A percentile compares a stretch with the other conserved stretches of the same genome.
Evolutionary conservation across 2,113 vertebrate genomes (phyloP).

Genomic region (Axis porcinus): DNA sequence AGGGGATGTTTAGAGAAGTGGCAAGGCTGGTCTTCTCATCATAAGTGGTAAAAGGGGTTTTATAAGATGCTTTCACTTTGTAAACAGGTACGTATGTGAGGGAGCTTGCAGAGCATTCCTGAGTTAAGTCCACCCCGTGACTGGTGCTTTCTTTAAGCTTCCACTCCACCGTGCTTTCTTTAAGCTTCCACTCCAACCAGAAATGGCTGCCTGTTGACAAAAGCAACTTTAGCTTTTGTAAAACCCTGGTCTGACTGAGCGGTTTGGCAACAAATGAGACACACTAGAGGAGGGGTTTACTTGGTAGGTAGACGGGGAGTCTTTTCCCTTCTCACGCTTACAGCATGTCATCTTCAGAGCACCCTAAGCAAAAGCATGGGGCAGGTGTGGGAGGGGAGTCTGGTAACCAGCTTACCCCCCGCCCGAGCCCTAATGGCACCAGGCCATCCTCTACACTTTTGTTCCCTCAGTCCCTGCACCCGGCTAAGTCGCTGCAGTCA

Average conservation of each 20-base stretch:
- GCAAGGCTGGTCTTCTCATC: neutral
- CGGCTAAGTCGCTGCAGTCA: neutral
- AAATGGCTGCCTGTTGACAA: neutral
- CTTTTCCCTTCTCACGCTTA: neutral
- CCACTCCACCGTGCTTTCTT: neutral
- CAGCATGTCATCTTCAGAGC: neutral
- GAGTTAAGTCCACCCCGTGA: accelerated
- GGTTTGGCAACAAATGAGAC: neutral
- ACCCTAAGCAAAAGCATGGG: neutral
- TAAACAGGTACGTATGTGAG: neutral
- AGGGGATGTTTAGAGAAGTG: neutral
- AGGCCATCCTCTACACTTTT: neutral
- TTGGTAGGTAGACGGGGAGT: neutral
- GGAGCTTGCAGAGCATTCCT: neutral
- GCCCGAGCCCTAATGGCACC: accelerated
- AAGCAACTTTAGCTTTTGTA: neutral
- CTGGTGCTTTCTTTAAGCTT: neutral
- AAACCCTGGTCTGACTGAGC: neutral
- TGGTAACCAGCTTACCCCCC: neutral
- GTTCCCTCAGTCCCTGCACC: neutral
- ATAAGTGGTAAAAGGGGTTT: neutral
- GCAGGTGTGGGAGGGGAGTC: neutral
- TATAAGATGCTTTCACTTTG: neutral
- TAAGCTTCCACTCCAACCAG: too few species aligned
- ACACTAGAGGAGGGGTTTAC: neutral